Conservation (phyloP, 1,140 invertebrate species). For the Matsumurasca onukii region DNA sequence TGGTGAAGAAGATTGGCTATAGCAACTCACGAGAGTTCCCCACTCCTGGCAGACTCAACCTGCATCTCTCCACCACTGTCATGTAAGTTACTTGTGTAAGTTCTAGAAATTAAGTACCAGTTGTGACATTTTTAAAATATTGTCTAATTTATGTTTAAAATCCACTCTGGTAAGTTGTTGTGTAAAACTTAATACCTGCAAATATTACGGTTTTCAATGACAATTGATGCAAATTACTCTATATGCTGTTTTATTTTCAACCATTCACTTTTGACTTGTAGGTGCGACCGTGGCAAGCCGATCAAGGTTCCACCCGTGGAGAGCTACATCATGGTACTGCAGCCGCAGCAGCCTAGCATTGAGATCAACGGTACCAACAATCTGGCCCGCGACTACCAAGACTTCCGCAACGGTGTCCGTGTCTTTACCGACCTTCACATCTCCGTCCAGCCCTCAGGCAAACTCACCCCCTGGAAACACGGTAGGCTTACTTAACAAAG, state of each 20-base stretch:
- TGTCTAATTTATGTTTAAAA: too few relatives aligned
- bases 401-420: slow-evolving; percentile 79
- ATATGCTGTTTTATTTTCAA: too few relatives aligned
- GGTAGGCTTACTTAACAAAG: slow-evolving; percentile 42
- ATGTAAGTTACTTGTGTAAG: slow-evolving; percentile 62
- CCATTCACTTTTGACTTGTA: slow-evolving; percentile 41
- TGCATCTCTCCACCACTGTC: slow-evolving; percentile 78
- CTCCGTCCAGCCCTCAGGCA: slow-evolving; percentile 56
- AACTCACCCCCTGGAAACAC: slow-evolving; percentile 48
- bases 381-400: slow-evolving; percentile 79
- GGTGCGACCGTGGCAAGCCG: slow-evolving; percentile 68
- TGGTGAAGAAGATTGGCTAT: slow-evolving; percentile 87
- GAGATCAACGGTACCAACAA: slow-evolving; percentile 80
- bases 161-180: too few relatives aligned
- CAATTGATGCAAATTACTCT: neutral
- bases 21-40: slow-evolving; percentile 87
- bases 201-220: neutral
- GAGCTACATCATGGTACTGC: slow-evolving; percentile 83
- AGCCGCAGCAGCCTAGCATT: slow-evolving; percentile 81
- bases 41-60: slow-evolving; percentile 86
- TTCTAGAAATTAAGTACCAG: neutral
- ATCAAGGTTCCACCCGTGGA: slow-evolving; percentile 73
- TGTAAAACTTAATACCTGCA: neutral
- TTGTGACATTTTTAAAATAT: neutral
- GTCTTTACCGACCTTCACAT: slow-evolving; percentile 81